phyloP scores from a whole-genome alignment of 1,140 invertebrate genomes.

The Oreohelix idahoensis region DNA sequence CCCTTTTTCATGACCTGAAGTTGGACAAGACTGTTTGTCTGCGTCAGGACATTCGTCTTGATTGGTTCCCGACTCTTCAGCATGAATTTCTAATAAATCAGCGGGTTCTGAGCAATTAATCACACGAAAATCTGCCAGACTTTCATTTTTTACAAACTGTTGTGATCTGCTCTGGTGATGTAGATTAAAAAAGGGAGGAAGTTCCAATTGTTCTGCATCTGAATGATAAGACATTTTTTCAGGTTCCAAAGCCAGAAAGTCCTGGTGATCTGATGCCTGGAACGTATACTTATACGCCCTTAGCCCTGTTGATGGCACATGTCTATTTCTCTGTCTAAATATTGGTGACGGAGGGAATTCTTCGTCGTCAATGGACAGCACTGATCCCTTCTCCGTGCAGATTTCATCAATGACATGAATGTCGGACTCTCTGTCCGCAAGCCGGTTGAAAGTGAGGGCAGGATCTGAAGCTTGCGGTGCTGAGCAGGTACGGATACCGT shows the following conservation, averaged over 20 bases:
- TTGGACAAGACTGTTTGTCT: not conserved
- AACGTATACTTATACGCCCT: not conserved
- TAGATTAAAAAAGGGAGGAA: too few species aligned
- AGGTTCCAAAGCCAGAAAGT: slow-evolving; percentile 12
- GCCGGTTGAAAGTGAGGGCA: not conserved
- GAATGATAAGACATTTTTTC: not conserved
- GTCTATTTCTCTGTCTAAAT: not conserved
- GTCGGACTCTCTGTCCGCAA: not conserved
- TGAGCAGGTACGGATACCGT: not conserved
- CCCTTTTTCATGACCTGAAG: not conserved
- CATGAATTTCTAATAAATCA: slow-evolving; percentile 6
- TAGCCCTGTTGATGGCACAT: not conserved
- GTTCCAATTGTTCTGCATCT: not conserved
- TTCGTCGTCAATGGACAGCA: not conserved
- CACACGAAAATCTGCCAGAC: not conserved
- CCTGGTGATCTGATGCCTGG: slow-evolving; percentile 2
- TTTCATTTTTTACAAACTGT: not conserved
- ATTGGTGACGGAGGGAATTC: not conserved
- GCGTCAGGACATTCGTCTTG: not conserved
- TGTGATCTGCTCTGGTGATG: not conserved
- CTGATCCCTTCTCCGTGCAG: not conserved
- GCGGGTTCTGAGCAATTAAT: not conserved
- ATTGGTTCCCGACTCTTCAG: not conserved
- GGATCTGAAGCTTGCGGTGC: not conserved
- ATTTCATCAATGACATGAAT: not conserved